These are phyloP conservation scores for Andrena cerasifolii DNA, from an alignment of 1,140 invertebrate genomes.

Conservation along the genomic window DNA sequence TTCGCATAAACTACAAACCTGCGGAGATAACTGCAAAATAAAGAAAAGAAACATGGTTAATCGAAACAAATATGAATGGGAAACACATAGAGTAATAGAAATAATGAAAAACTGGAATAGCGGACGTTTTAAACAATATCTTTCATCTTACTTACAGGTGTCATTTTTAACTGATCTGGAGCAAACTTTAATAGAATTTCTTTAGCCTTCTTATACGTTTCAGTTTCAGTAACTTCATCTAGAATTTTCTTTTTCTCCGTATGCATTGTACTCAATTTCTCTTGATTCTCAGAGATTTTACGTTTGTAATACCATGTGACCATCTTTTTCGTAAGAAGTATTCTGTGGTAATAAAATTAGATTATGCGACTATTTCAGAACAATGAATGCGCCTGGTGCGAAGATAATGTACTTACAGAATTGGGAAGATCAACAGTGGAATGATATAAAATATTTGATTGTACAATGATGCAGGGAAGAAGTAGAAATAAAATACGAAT, in stretches of 20 bases:
- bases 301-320: slow-evolving; percentile 94
- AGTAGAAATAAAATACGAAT: slow-evolving; percentile 90
- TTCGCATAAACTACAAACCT: slow-evolving; percentile 56
- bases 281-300: slow-evolving; percentile 91
- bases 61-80: slow-evolving; percentile 22
- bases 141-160: slow-evolving; percentile 64
- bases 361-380: slow-evolving; percentile 10
- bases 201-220: slow-evolving; percentile 98
- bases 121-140: background rate
- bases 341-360: slow-evolving; percentile 84
- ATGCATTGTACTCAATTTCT: slow-evolving; percentile 88
- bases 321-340: slow-evolving; percentile 89
- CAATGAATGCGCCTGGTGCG: background rate
- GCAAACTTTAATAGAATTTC: slow-evolving; percentile 95
- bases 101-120: slow-evolving; percentile 24
- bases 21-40: slow-evolving; percentile 68
- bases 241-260: slow-evolving; percentile 94
- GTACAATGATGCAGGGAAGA: slow-evolving; percentile 86
- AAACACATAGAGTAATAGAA: slow-evolving; percentile 15
- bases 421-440: slow-evolving; percentile 89
- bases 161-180: slow-evolving; percentile 84
- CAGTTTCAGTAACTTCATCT: slow-evolving; percentile 98
- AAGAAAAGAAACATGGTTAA: slow-evolving; percentile 43
- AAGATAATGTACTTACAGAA: slow-evolving; percentile 87
- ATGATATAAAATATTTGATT: slow-evolving; percentile 88